Evolutionary conservation across 2,888 invertebrate species (phyloP), one percentile per base, ranked within the genome.

Genomic region (Alentia gelatinosa): DNA sequence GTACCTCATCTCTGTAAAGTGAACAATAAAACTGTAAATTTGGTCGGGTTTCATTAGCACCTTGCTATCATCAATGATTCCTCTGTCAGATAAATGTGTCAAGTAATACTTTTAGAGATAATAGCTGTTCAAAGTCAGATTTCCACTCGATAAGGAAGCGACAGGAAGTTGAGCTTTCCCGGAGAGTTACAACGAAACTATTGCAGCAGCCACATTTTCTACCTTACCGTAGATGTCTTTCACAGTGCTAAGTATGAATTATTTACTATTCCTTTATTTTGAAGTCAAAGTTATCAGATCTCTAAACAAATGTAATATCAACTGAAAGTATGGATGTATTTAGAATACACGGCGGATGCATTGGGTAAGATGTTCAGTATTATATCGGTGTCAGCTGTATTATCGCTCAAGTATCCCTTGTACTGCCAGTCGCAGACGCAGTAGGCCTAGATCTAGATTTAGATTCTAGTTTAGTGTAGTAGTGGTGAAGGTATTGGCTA

Each of bases 261-360:
- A 47, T 86, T 86, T 47, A 86, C 15, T 86, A 40, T 86, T 86
- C 47, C 26, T 86, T 86, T 50, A 42, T 50, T 47, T 86, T 86
- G 86, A 26, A 50, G 23, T 23, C 47, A 86, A 19, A 42, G 1
- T 47, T 47, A 26, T 47, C 15, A 12, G 5, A 47, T 30, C 4
- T 33, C 26, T 86, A 47, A 23, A 86, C 33, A 86, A 12, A 86
- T 47, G n/a, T 47, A 3, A 42, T 86, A 50, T n/a, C 19, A 79
- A n/a, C 79, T 79, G 35, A 35, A 79, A 26, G 37, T 79, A 79
- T 79, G 79, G 79, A 79, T 79, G 79, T 79, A 5, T 79, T 39
- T 79, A 79, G 39, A 37, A 12, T 39, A 37, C 23, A 79, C 39
- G 79, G 39, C 79, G 79, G 79, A 79, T 79, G 26, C 39, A 35